These are phyloP conservation scores for Cryptocephalus moraei DNA, from an alignment of 2,888 invertebrate genomes.

Conservation along the genomic window DNA sequence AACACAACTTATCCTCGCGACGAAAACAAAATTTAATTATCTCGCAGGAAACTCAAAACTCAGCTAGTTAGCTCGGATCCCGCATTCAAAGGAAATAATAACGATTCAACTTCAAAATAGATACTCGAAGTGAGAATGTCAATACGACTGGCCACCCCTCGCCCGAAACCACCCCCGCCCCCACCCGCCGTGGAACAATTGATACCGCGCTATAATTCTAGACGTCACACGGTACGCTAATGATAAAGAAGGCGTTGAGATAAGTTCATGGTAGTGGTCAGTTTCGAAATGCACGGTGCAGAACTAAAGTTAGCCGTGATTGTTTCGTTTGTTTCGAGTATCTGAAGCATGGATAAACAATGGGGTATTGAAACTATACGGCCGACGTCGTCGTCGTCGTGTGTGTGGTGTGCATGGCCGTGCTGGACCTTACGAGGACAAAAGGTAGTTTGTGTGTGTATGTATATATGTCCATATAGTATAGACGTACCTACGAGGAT, in stretches of 20 bases:
- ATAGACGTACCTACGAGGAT: no score
- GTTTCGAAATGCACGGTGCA: constrained; percentile 27
- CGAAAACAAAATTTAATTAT: no score
- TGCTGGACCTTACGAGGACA: constrained; percentile 11
- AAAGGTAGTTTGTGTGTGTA: not conserved
- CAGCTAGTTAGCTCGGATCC: no score
- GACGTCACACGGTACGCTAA: constrained; percentile 20
- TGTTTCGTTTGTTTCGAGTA: constrained; percentile 26
- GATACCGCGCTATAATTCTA: constrained; percentile 17
- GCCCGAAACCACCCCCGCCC: constrained; percentile 4
- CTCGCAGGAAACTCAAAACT: no score
- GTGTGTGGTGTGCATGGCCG: no score
- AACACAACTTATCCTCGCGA: no score
- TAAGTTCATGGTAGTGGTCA: constrained; percentile 24
- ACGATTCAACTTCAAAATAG: not conserved
- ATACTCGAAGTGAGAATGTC: constrained; percentile 5
- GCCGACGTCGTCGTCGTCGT: not conserved
- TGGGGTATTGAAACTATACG: constrained; percentile 25
- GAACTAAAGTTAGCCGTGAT: constrained; percentile 29
- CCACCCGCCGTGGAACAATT: constrained; percentile 14
- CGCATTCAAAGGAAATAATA: no score
- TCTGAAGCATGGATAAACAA: constrained; percentile 31
- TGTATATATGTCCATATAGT: not conserved
- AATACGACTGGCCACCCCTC: constrained; percentile 3
- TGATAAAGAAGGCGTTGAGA: constrained; percentile 27